phyloP scores from a whole-genome alignment of 1,140 invertebrate species.

The Papilio dardanus region DNA sequence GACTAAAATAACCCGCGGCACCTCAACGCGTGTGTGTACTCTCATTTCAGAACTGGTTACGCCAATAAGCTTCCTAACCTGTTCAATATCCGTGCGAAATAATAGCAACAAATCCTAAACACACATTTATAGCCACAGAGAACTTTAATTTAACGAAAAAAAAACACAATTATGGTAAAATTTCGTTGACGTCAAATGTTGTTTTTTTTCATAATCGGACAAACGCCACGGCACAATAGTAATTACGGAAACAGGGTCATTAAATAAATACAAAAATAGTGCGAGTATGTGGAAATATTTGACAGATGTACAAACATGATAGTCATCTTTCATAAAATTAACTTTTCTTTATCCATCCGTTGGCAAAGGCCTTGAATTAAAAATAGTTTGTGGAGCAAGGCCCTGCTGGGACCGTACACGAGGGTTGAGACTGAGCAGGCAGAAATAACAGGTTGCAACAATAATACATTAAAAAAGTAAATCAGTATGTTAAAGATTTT shows the following conservation, averaged over 20 bases:
- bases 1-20: constrained; percentile 48
- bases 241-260: background rate
- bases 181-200: too few relatives aligned
- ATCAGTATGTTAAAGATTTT: too few relatives aligned
- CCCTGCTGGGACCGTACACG: constrained; percentile 25
- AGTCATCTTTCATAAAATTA: background rate
- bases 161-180: too few relatives aligned
- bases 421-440: too few relatives aligned
- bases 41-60: background rate
- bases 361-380: constrained; percentile 26
- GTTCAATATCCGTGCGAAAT: background rate
- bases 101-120: background rate
- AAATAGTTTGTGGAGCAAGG: constrained; percentile 45
- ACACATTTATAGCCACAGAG: too few relatives aligned
- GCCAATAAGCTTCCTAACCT: background rate
- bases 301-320: background rate
- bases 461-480: too few relatives aligned
- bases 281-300: background rate
- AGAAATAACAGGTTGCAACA: too few relatives aligned
- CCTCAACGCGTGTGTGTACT: constrained; percentile 11
- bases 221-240: background rate
- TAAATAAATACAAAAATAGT: too few relatives aligned
- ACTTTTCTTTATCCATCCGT: background rate
- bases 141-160: too few relatives aligned
- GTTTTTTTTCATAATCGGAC: background rate